Base-by-base conservation (phyloP, 1,140 invertebrate genomes). In the Pemphigus obesinymphae region DNA sequence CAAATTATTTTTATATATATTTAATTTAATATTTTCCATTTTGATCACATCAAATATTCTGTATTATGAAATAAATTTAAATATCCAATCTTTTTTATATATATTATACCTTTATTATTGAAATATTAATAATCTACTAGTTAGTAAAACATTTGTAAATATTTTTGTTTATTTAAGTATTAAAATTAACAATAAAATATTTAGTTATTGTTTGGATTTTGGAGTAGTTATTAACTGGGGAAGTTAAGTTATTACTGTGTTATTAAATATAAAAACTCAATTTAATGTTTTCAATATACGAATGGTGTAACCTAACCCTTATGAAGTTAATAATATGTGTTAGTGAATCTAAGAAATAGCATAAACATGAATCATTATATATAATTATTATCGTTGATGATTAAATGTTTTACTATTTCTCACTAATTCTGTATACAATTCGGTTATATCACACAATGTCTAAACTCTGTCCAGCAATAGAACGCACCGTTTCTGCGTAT, bases 101-200 rank as follows among this genome's bases (percentile, higher is more conserved):
- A 37, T 13, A 23, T 55, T n/a, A 55, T 76, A 26, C n/a, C 5
- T 43, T 70, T 76, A 75, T 76, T 53, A 75, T 75, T 76, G 17
- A 76, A 75, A 53, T 53, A 55, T 78, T 78, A 78, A 55, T 58
- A 78, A 58, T 58, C n/a, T 37, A 58, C 31, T 78, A 78, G 50
- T 58, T 78, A 78, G 73, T 76, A 15, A 73, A 78, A 58, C 23
- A 58, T 78, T 78, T 78, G 73, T 78, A 78, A 55, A 58, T 78
- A 78, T 76, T 23, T 55, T 50, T 75, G 48, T 73, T 48, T 73
- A 20, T 50, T 73, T 55, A 53, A 76, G 48, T 55, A 76, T 55
- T 75, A 75, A 75, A 75, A 23, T 31, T 75, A 75, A 75, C 26
- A 50, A 34, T 53, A 75, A 50, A 75, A 75, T 31, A 53, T 43